Evolutionary conservation across 2,797 vertebrate genomes (phyloP).

Genomic region (Lateolabrax maculatus): DNA sequence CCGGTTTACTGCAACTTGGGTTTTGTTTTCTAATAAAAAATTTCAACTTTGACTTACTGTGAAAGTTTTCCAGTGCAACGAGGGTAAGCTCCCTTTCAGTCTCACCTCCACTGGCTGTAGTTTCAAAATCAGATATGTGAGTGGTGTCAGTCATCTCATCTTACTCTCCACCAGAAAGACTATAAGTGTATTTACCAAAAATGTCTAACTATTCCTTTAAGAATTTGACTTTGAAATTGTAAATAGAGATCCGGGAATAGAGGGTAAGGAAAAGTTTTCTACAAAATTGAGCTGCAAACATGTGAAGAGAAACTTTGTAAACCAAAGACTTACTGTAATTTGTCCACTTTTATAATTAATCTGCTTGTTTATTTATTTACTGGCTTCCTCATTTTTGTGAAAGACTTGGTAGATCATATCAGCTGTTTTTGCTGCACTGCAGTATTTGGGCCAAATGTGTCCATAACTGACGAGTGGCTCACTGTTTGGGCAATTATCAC

Average conservation of each 20-base stretch:
- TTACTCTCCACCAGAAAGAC: neutral
- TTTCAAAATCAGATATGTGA: neutral
- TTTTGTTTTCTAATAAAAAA: neutral
- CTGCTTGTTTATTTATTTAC: neutral
- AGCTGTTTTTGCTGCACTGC: conserved; percentile 36
- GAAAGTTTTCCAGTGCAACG: neutral
- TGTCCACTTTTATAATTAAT: neutral
- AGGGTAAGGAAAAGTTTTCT: no score
- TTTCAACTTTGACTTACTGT: no score
- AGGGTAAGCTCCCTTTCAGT: neutral
- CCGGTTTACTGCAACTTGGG: neutral
- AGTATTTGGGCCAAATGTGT: conserved; percentile 14
- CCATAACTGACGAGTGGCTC: conserved; percentile 11
- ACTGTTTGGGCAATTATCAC: conserved; percentile 29
- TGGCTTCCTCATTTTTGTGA: neutral
- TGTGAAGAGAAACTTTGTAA: neutral
- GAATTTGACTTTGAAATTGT: neutral
- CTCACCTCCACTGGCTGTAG: neutral
- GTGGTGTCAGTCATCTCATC: neutral
- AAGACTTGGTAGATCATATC: conserved; percentile 1
- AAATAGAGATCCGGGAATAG: neutral
- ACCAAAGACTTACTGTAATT: neutral
- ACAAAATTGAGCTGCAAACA: neutral
- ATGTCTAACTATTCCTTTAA: neutral
- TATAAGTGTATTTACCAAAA: neutral